These are phyloP conservation scores for Teleogryllus occipitalis DNA, from an alignment of 1,140 invertebrate species.

Conservation along the genomic window DNA sequence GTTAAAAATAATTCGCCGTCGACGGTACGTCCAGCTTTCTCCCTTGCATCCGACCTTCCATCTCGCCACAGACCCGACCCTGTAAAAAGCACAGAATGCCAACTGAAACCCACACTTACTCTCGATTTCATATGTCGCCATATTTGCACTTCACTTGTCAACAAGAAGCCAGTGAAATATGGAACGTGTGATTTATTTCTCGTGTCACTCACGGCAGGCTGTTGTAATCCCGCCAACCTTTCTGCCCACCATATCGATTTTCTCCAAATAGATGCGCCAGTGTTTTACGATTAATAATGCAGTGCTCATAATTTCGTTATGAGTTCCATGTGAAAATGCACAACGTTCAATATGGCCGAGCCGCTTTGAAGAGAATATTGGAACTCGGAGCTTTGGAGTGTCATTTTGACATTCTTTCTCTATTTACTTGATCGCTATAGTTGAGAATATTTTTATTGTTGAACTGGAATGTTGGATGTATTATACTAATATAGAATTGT, in stretches of 20 bases:
- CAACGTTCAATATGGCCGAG: too few species aligned
- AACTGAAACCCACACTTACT: background rate
- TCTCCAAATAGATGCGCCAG: background rate
- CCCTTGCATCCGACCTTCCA: too few species aligned
- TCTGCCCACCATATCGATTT: background rate
- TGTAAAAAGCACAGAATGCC: background rate
- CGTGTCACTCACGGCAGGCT: background rate
- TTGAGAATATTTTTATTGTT: too few species aligned
- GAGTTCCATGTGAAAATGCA: background rate
- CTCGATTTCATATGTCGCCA: background rate
- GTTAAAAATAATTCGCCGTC: too few species aligned
- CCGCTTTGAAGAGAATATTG: too few species aligned
- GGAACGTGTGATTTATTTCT: background rate
- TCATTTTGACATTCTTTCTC: too few species aligned
- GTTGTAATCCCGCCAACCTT: background rate
- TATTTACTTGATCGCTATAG: too few species aligned
- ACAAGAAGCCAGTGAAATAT: background rate
- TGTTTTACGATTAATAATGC: background rate
- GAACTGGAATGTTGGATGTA: too few species aligned
- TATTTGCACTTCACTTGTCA: background rate
- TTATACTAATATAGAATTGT: too few species aligned
- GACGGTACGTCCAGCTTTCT: too few species aligned
- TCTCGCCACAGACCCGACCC: too few species aligned
- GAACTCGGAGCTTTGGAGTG: too few species aligned
- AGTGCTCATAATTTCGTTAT: background rate